Percentiles rank a stretch among this genome's conserved stretches.
phyloP scores from a whole-genome alignment of 2,113 vertebrate species.

The Carassius gibelio region DNA sequence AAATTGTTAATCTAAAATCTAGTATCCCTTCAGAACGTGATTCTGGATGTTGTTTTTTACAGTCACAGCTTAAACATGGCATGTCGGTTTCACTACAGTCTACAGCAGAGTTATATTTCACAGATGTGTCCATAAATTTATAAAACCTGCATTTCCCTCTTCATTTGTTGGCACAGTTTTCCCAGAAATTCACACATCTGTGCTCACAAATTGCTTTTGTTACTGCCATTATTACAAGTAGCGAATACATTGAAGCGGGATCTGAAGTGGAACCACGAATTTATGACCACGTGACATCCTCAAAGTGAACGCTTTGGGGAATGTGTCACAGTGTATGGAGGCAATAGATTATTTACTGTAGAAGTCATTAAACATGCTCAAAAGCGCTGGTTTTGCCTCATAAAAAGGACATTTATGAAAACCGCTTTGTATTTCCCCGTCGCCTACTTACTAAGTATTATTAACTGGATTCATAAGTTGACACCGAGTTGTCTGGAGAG shows the following conservation, averaged over 20 bases:
- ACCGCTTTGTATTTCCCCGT: constrained; percentile 25
- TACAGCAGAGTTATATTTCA: neutral
- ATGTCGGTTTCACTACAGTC: too few relatives aligned
- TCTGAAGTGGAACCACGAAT: constrained; percentile 63
- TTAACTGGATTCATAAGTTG: constrained; percentile 25
- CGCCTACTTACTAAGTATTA: constrained; percentile 22
- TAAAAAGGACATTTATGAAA: constrained; percentile 24
- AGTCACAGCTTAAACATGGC: neutral
- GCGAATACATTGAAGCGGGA: constrained; percentile 53
- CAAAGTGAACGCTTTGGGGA: constrained; percentile 23
- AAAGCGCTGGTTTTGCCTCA: constrained; percentile 16
- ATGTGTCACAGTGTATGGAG: constrained; percentile 8
- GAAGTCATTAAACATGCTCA: constrained; percentile 22
- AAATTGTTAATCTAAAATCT: constrained; percentile 13
- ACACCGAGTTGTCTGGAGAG: constrained; percentile 10
- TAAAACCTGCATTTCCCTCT: constrained; percentile 2
- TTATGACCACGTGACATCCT: constrained; percentile 54
- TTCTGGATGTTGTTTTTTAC: neutral
- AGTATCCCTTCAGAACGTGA: neutral
- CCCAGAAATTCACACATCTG: constrained; percentile 55
- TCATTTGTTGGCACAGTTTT: constrained; percentile 22
- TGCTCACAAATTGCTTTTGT: constrained; percentile 61
- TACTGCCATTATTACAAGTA: constrained; percentile 61
- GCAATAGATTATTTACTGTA: constrained; percentile 8
- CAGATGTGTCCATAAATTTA: neutral